phyloP scores from a whole-genome alignment of 2,888 invertebrate genomes.

The Acanthococcus lagerstroemiae region DNA sequence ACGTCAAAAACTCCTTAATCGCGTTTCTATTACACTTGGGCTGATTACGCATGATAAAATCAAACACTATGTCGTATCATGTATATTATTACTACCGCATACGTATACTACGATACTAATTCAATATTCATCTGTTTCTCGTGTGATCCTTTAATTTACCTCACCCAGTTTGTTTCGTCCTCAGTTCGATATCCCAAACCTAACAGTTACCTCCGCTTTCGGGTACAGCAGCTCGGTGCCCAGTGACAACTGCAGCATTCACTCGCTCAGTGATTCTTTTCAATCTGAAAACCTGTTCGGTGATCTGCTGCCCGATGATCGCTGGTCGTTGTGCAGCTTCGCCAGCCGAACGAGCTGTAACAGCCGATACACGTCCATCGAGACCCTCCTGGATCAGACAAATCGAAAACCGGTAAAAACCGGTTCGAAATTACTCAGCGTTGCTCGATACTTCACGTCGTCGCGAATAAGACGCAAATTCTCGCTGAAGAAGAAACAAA shows the following conservation, averaged over 20 bases:
- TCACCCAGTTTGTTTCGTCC: neutral
- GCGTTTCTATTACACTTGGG: too few relatives aligned
- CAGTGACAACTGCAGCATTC: slow-evolving; percentile 11
- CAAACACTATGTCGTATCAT: too few relatives aligned
- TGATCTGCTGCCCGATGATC: slow-evolving; percentile 5
- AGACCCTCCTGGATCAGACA: slow-evolving; percentile 25
- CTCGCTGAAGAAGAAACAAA: slow-evolving; percentile 19
- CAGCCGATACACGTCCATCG: slow-evolving; percentile 36
- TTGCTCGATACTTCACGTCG: slow-evolving; percentile 17
- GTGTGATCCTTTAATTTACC: too few relatives aligned
- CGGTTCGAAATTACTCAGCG: slow-evolving; percentile 15
- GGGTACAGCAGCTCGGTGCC: neutral
- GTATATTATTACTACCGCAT: neutral
- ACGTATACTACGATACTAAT: neutral
- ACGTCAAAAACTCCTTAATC: too few relatives aligned
- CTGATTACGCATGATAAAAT: too few relatives aligned
- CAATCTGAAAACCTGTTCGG: slow-evolving; percentile 5
- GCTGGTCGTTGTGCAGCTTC: slow-evolving; percentile 16
- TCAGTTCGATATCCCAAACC: slow-evolving; percentile 6
- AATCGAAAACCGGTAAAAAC: slow-evolving; percentile 33
- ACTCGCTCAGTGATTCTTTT: slow-evolving; percentile 13
- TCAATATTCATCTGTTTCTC: neutral
- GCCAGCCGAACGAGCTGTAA: slow-evolving; percentile 42
- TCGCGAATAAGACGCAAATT: slow-evolving; percentile 20
- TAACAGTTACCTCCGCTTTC: slow-evolving; percentile 10